phyloP scores from a whole-genome alignment of 2,797 vertebrate genomes.

The Anas capensis region DNA sequence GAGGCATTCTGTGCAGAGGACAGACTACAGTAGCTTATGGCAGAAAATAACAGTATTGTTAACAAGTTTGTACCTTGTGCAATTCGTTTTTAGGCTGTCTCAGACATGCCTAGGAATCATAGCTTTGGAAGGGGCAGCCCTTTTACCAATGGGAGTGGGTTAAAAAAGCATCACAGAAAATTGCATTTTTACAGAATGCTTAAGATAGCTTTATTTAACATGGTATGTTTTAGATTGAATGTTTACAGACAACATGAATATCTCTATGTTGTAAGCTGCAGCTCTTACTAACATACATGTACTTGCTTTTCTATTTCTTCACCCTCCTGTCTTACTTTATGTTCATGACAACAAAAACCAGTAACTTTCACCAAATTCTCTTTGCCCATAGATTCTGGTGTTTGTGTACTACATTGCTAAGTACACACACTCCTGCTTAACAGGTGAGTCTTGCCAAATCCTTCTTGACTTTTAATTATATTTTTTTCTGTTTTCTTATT shows the following conservation, averaged over 20 bases:
- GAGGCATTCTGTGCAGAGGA: background rate
- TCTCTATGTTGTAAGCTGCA: background rate
- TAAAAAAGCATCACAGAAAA: background rate
- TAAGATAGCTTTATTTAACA: background rate
- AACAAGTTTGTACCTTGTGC: background rate
- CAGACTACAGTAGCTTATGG: background rate
- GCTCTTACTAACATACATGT: background rate
- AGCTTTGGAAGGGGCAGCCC: fast-evolving
- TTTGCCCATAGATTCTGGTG: background rate
- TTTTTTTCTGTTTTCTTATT: background rate
- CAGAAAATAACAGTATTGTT: background rate
- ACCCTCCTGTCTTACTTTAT: background rate
- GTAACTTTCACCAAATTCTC: background rate
- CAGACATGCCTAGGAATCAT: background rate
- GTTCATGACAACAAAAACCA: background rate
- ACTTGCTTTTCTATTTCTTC: background rate
- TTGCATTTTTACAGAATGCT: background rate
- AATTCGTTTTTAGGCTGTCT: background rate
- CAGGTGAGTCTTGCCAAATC: background rate
- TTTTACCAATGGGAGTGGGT: background rate
- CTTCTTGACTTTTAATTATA: background rate
- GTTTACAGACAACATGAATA: background rate
- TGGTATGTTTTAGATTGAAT: background rate
- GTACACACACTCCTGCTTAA: background rate
- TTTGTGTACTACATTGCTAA: background rate